These are phyloP conservation scores for Lordiphosa stackelbergi DNA, from an alignment of 1,140 invertebrate species.

Conservation along the genomic window DNA sequence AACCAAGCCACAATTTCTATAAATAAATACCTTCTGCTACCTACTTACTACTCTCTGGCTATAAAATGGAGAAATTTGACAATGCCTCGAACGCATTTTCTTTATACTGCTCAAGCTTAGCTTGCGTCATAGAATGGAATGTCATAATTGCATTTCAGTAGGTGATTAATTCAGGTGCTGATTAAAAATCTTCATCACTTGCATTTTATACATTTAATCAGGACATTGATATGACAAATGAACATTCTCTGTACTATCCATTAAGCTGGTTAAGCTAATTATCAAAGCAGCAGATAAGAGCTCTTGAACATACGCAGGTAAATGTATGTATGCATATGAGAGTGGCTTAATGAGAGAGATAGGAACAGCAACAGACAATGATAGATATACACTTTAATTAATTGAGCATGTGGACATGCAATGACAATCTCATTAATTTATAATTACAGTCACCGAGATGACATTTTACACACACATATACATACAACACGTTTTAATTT, in stretches of 20 bases:
- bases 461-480: constrained; percentile 2
- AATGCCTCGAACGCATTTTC: no score
- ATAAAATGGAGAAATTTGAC: no score
- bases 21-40: no score
- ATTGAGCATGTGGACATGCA: constrained; percentile 5
- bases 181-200: no score
- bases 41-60: no score
- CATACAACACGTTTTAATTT: constrained; percentile 1
- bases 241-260: constrained; percentile 4
- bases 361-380: neutral
- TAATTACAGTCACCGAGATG: constrained; percentile 5
- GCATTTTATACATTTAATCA: no score
- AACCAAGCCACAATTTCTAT: no score
- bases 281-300: constrained; percentile 7
- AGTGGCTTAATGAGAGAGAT: neutral
- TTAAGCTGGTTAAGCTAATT: constrained; percentile 25
- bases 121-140: no score
- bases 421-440: constrained; percentile 17
- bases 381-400: constrained; percentile 21
- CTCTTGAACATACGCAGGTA: neutral
- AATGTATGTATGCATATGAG: neutral
- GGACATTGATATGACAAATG: no score
- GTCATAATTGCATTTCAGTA: no score
- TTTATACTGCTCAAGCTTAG: no score
- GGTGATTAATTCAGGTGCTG: no score